Evolutionary conservation across 30 jellyfish, hydroid and myxozoan species (phyloP).

Genomic region (Rhopilema esculentum): DNA sequence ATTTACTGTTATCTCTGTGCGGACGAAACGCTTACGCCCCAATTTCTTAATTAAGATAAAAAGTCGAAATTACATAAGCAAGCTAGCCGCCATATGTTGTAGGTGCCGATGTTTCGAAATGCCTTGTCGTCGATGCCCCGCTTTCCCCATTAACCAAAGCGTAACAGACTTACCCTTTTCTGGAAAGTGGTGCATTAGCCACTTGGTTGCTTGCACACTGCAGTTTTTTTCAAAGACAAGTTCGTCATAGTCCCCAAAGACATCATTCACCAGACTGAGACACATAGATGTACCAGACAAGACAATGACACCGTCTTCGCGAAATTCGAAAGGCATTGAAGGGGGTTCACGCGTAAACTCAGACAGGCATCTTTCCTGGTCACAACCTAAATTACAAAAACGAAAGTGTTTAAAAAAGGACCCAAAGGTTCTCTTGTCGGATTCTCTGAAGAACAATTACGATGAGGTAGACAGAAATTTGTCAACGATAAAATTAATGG

Average conservation of each 20-base stretch:
- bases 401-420: neutral
- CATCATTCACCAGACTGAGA: slow-evolving; percentile 14
- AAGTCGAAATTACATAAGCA: no score
- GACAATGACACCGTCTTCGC: slow-evolving; percentile 17
- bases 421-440: slow-evolving; percentile 6
- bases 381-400: neutral
- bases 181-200: slow-evolving; percentile 36
- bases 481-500: no score
- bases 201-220: slow-evolving; percentile 8
- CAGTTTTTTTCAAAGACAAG: slow-evolving; percentile 34
- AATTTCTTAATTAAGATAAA: no score
- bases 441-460: no score
- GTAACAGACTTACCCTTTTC: slow-evolving; percentile 13
- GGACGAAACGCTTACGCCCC: no score
- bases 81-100: no score
- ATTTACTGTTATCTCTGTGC: no score
- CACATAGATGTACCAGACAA: slow-evolving; percentile 26
- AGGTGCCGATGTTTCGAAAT: no score
- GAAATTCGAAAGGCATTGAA: neutral
- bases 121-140: neutral
- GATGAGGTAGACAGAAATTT: no score
- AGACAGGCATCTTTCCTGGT: neutral
- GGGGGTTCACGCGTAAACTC: neutral
- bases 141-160: neutral
- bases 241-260: slow-evolving; percentile 44